Percentiles rank a stretch among this genome's conserved stretches.
Conservation (phyloP, 2,888 invertebrate genomes). For the Lithodes maja region DNA sequence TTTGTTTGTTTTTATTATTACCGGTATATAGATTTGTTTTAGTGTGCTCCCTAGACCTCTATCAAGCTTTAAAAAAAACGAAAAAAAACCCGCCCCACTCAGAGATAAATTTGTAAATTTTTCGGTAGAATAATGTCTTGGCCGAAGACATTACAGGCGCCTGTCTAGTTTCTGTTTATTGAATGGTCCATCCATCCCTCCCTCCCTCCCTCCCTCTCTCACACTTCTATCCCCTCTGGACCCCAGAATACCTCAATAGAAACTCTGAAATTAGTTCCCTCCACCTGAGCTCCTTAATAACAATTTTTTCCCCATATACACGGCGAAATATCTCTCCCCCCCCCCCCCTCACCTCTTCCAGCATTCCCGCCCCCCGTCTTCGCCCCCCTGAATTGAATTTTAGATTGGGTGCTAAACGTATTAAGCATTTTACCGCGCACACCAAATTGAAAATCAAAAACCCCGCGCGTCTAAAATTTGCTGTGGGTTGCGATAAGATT, state of each 20-base stretch:
- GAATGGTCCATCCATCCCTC: too few species aligned
- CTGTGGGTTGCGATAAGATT: conserved; percentile 40
- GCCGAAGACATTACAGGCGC: too few species aligned
- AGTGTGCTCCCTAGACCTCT: too few species aligned
- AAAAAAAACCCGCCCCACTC: too few species aligned
- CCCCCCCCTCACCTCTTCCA: neutral
- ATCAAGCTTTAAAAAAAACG: too few species aligned
- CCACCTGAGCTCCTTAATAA: conserved; percentile 9
- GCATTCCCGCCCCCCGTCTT: neutral
- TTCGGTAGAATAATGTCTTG: too few species aligned
- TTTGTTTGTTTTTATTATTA: too few species aligned
- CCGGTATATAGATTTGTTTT: too few species aligned
- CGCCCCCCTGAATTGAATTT: conserved; percentile 19
- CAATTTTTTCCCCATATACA: neutral
- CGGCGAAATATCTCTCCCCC: neutral
- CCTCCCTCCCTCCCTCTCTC: neutral
- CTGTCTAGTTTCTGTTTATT: too few species aligned
- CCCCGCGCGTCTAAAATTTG: conserved; percentile 32
- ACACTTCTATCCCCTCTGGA: neutral
- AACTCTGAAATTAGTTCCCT: conserved; percentile 5
- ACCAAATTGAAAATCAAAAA: conserved; percentile 29
- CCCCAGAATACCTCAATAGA: neutral
- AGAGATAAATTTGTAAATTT: too few species aligned
- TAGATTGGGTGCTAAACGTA: conserved; percentile 33
- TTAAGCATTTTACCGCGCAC: conserved; percentile 32